Evolutionary conservation across 2,113 vertebrate species (phyloP), one percentile per base, ranked within the genome.

Genomic region (Spheniscus mendiculus): DNA sequence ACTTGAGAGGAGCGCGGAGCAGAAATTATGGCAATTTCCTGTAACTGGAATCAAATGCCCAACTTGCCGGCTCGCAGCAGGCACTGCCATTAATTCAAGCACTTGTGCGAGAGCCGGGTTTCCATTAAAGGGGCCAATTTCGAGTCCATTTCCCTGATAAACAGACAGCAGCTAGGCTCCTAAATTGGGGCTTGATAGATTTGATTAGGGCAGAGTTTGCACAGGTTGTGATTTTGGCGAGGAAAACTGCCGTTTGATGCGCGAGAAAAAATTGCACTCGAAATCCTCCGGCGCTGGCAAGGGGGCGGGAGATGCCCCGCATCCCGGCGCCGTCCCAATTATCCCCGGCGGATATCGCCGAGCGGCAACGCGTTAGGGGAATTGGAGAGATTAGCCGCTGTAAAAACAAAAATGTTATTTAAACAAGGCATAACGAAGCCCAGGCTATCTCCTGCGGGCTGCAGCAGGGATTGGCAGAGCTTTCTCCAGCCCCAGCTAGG

Each of bases 1-100:
- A 93, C 91, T 90, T 56, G 92, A 97, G 91, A 97, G 94, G 92
- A 96, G 91, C n/a, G 55, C 7, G 29, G 93, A 94, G 79, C 93
- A 97, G 96, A 98, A 98, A 98, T 98, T 97, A 98, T 26, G 95
- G 97, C 98, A 98, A 98, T 98, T 98, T 98, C 94, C 97, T 97
- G 90, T 89, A 97, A 98, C 98, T 93, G 88, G 97, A 98, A 98
- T 97, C 98, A 98, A 98, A 98, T 96, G 94, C 97, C 97, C 97
- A 98, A 98, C 94, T 97, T 97, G 93, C 94, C 70, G 91, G 89
- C 95, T 96, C 61, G 4, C 97, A 95, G 97, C 94, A 85, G 59
- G 97, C 92, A 74, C 90, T 83, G 94, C 94, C 95, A 97, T 98
- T 98, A 98, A 98, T 97, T 97, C 97, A 97, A 96, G 89, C 97